These are phyloP conservation scores for Chesias legatella DNA, from an alignment of 2,888 invertebrate species.

Conservation along the genomic window DNA sequence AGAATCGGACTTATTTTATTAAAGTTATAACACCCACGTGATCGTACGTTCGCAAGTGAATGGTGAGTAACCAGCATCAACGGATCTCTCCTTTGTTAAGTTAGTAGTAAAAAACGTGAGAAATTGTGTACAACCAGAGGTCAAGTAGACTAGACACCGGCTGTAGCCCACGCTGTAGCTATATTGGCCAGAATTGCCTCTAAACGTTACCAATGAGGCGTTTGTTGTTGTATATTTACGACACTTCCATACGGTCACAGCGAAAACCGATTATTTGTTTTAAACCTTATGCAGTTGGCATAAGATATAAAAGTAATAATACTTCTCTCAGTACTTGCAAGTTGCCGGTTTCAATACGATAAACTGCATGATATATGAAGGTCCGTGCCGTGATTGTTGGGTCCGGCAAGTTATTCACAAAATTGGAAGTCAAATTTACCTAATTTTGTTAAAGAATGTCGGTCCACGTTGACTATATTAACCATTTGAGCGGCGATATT, in stretches of 20 bases:
- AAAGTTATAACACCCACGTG: conserved; percentile 64
- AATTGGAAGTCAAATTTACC: conserved; percentile 37
- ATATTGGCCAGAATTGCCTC: conserved; percentile 76
- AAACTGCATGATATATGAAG: conserved; percentile 60
- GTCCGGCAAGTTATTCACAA: conserved; percentile 37
- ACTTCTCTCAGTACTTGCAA: conserved; percentile 45
- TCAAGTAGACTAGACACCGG: conserved; percentile 39
- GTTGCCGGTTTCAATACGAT: conserved; percentile 54
- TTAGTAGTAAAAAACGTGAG: conserved; percentile 27
- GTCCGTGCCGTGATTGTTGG: conserved; percentile 38
- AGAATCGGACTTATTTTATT: conserved; percentile 47
- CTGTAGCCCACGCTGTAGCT: conserved; percentile 68
- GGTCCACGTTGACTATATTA: conserved; percentile 27
- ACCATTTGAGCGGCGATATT: conserved; percentile 20
- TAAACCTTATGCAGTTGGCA: conserved; percentile 11
- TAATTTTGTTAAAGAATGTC: conserved; percentile 37
- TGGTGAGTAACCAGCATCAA: conserved; percentile 34
- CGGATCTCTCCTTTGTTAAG: conserved; percentile 12
- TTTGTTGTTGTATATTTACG: conserved; percentile 74
- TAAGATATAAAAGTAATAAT: conserved; percentile 6
- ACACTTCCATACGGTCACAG: conserved; percentile 34
- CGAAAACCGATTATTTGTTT: conserved; percentile 12
- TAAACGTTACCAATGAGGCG: conserved; percentile 77
- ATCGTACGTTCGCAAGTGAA: conserved; percentile 54
- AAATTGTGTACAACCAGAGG: conserved; percentile 34